A percentile compares a stretch with the other conserved stretches of the same genome.
Conservation (phyloP, 1,140 invertebrate species). For the Papilio helenus region DNA sequence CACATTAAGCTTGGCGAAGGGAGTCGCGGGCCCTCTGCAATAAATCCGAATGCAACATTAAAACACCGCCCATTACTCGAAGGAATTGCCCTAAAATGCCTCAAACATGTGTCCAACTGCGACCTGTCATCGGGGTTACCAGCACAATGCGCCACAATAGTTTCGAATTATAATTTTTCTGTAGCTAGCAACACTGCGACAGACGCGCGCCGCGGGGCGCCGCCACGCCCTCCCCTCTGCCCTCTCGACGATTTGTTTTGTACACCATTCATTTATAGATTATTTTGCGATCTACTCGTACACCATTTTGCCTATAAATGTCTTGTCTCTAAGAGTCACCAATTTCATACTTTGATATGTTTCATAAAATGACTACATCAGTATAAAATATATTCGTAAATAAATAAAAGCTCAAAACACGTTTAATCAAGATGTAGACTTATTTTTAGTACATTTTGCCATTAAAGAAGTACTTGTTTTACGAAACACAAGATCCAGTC, state of each 20-base stretch:
- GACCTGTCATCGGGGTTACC: conserved; percentile 79
- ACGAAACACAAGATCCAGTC: too few relatives aligned
- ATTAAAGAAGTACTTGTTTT: too few relatives aligned
- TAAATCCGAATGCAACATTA: conserved; percentile 76
- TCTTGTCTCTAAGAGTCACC: conserved; percentile 33
- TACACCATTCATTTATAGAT: conserved; percentile 69
- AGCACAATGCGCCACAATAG: conserved; percentile 66
- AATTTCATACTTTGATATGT: background rate
- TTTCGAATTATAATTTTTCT: conserved; percentile 76
- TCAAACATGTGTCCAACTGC: conserved; percentile 78
- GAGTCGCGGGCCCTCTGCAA: conserved; percentile 56
- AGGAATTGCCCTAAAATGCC: conserved; percentile 79
- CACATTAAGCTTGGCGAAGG: conserved; percentile 57
- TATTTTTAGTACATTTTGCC: too few relatives aligned
- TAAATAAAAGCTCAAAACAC: background rate
- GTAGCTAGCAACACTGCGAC: conserved; percentile 76
- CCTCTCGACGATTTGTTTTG: conserved; percentile 77
- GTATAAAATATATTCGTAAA: background rate
- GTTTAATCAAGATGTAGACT: too few relatives aligned
- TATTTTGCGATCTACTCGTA: conserved; percentile 26
- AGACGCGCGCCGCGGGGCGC: conserved; percentile 74
- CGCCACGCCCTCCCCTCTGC: conserved; percentile 70
- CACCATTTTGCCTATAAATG: background rate
- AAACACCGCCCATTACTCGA: conserved; percentile 75
- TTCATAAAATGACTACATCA: too few relatives aligned